Percentiles rank a stretch among this genome's conserved stretches.
phyloP scores from a whole-genome alignment of 2,113 vertebrate genomes.

The Myotis davidii region DNA sequence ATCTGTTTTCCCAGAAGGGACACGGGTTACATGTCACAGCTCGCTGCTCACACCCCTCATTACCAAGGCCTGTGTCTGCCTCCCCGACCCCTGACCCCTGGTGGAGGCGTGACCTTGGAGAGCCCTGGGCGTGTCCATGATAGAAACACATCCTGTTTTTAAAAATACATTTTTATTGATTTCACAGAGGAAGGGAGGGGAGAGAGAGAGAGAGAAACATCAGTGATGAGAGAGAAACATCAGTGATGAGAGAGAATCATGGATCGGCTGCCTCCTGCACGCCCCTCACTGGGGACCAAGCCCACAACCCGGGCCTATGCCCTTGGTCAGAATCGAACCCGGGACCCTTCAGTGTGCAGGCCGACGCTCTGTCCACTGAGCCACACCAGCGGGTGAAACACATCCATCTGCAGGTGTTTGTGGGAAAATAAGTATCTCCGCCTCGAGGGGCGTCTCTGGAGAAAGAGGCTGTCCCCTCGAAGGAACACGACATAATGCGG shows the following conservation, averaged over 20 bases:
- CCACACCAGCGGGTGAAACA: background rate
- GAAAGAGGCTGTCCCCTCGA: background rate
- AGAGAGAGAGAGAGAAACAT: no score
- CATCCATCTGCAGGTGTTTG: background rate
- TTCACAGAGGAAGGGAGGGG: no score
- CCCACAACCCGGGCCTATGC: no score
- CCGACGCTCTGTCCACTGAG: no score
- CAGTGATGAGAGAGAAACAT: no score
- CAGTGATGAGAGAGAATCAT: no score
- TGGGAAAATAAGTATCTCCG: background rate
- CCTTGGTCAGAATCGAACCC: no score
- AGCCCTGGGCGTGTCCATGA: background rate
- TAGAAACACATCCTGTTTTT: background rate
- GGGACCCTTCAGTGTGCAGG: no score
- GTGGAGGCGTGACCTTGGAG: background rate
- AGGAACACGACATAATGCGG: background rate
- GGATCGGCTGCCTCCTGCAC: no score
- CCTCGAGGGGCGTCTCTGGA: background rate
- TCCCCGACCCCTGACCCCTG: background rate
- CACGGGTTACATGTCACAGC: slow-evolving; percentile 12
- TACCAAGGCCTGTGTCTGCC: background rate
- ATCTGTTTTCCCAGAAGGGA: background rate
- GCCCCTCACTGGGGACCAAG: no score
- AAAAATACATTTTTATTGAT: no score
- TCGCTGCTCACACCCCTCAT: background rate